phyloP scores from a whole-genome alignment of 2,888 invertebrate genomes.

The Thymelicus sylvestris region DNA sequence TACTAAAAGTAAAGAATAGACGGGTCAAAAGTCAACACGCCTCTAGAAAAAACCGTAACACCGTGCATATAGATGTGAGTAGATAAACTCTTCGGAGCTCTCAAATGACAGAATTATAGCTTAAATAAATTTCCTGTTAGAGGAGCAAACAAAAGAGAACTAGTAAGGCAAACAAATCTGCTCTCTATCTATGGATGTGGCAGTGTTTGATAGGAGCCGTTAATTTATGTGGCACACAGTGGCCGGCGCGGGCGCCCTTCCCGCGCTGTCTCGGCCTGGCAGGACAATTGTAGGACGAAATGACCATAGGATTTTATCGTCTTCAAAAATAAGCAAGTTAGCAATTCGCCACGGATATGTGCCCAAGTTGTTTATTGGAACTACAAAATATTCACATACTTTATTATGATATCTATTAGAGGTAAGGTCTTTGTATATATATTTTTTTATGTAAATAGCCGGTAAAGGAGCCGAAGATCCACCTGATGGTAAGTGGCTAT shows the following conservation, averaged over 20 bases:
- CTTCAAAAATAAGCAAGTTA: no score
- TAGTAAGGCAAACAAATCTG: conserved; percentile 69
- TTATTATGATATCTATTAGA: no score
- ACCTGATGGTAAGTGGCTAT: no score
- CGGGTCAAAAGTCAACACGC: conserved; percentile 61
- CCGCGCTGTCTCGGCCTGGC: conserved; percentile 27
- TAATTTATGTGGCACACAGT: conserved; percentile 67
- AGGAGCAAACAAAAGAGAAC: conserved; percentile 75
- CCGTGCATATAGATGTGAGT: conserved; percentile 51
- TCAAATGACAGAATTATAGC: conserved; percentile 80
- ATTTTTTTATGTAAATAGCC: no score
- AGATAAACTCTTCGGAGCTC: conserved; percentile 65
- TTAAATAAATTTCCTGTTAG: conserved; percentile 83
- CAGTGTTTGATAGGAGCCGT: conserved; percentile 77
- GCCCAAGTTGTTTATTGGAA: no score
- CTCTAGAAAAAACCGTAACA: conserved; percentile 52
- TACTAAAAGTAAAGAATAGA: background rate
- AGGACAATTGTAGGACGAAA: no score
- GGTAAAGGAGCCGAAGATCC: no score
- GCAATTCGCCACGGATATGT: no score
- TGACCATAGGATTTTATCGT: no score
- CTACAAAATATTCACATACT: no score
- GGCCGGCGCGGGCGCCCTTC: conserved; percentile 45
- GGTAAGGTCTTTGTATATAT: no score
- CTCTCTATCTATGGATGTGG: conserved; percentile 73